Conservation (phyloP, 2,888 invertebrate genomes). For the Nemurella pictetii region DNA sequence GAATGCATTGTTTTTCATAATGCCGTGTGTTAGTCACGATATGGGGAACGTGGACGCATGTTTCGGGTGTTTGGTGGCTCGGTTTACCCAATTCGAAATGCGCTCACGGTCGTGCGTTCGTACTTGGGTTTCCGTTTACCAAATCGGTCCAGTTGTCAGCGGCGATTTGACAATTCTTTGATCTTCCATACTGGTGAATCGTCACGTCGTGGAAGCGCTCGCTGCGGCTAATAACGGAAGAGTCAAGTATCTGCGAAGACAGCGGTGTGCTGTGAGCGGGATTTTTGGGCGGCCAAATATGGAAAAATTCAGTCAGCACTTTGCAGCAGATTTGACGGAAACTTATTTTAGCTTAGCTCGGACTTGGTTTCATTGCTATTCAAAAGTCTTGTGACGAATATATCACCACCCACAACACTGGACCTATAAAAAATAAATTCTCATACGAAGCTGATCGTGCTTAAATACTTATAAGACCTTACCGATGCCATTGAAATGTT, state of each 20-base stretch:
- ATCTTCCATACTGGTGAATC: background rate
- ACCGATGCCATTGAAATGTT: too few relatives aligned
- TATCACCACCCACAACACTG: too few relatives aligned
- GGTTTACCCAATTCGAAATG: background rate
- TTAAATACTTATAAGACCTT: too few relatives aligned
- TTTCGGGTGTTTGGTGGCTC: background rate
- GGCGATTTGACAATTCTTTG: background rate
- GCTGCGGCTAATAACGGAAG: background rate
- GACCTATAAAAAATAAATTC: too few relatives aligned
- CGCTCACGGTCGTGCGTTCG: background rate
- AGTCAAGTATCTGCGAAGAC: background rate
- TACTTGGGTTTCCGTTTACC: background rate
- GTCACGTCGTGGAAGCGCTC: background rate
- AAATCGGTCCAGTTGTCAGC: background rate
- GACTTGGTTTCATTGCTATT: too few relatives aligned
- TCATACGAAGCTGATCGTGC: too few relatives aligned
- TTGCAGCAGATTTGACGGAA: too few relatives aligned
- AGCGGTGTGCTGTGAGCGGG: background rate
- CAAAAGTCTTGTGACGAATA: too few relatives aligned
- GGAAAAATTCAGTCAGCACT: too few relatives aligned
- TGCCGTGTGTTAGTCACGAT: background rate
- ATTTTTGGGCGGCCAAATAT: background rate
- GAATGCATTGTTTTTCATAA: background rate
- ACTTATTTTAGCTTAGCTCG: too few relatives aligned
- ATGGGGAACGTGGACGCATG: background rate